These are phyloP conservation scores for Microchirus variegatus DNA, from an alignment of 2,797 vertebrate species.

Conservation along the genomic window DNA sequence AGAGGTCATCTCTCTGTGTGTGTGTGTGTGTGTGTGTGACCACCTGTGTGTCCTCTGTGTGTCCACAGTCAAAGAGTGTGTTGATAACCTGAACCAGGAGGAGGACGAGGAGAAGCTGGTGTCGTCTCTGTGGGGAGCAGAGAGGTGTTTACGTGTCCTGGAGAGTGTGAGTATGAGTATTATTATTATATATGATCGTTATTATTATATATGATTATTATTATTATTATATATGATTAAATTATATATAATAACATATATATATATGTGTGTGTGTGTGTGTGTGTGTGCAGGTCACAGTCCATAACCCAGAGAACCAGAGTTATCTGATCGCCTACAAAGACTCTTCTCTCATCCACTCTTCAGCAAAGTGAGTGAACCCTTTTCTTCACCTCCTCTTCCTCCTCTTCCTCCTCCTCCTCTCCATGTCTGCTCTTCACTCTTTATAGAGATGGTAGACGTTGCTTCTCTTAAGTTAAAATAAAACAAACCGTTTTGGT, in stretches of 20 bases:
- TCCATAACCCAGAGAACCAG: conserved; percentile 98
- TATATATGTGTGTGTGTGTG: neutral
- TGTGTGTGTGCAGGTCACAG: conserved; percentile 85
- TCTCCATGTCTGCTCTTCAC: neutral
- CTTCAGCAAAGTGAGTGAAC: conserved; percentile 95
- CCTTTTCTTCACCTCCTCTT: neutral
- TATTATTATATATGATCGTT: no score
- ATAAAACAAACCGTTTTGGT: no score
- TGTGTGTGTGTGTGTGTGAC: neutral
- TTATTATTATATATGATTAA: no score
- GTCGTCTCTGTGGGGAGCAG: conserved; percentile 94
- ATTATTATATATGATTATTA: no score
- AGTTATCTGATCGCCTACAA: conserved; percentile 98
- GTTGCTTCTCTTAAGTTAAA: no score
- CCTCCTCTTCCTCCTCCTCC: neutral
- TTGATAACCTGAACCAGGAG: conserved; percentile 89
- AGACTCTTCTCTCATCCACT: conserved; percentile 95
- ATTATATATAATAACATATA: no score
- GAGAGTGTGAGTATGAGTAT: conserved; percentile 91
- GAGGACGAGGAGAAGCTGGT: conserved; percentile 93
- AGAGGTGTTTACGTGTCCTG: conserved; percentile 95
- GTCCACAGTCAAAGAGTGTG: conserved; percentile 93
- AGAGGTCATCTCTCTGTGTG: neutral
- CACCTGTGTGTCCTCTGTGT: neutral
- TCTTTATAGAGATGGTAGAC: no score